Evolutionary conservation across 2,797 vertebrate species (phyloP).

Genomic region (Lutjanus argentimaculatus): DNA sequence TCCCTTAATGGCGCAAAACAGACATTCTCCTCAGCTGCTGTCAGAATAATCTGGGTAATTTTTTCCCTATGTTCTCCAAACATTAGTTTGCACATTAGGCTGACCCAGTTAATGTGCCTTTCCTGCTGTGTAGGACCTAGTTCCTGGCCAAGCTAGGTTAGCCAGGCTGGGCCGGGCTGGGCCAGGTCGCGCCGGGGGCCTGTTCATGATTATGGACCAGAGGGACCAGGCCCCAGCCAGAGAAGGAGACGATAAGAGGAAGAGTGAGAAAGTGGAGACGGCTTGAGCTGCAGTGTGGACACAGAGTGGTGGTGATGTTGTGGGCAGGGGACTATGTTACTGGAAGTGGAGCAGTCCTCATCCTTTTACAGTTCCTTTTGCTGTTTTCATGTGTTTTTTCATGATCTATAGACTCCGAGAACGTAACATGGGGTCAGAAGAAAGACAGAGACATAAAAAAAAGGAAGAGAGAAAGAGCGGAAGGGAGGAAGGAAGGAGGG

Average conservation of each 20-base stretch:
- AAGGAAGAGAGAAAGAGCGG: slow-evolving; percentile 59
- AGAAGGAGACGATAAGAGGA: slow-evolving; percentile 62
- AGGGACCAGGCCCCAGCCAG: slow-evolving; percentile 89
- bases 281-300: slow-evolving; percentile 30
- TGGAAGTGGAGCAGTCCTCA: slow-evolving; percentile 77
- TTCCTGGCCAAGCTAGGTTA: slow-evolving; percentile 51
- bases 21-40: slow-evolving; percentile 90
- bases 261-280: slow-evolving; percentile 24
- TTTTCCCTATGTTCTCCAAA: slow-evolving; percentile 92
- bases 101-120: slow-evolving; percentile 92
- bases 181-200: slow-evolving; percentile 80
- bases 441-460: slow-evolving; percentile 71
- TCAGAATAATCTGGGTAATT: slow-evolving; percentile 92
- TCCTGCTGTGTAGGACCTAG: slow-evolving; percentile 83
- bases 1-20: slow-evolving; percentile 86
- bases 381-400: slow-evolving; percentile 62
- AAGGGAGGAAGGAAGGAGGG: slow-evolving; percentile 78
- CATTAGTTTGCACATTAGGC: slow-evolving; percentile 93
- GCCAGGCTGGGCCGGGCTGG: slow-evolving; percentile 52
- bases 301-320: slow-evolving; percentile 56
- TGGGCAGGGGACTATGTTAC: slow-evolving; percentile 74
- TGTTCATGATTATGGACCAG: slow-evolving; percentile 93
- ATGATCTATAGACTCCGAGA: slow-evolving; percentile 90
- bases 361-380: slow-evolving; percentile 56
- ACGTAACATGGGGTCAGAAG: slow-evolving; percentile 87